Evolutionary conservation across 2,113 vertebrate species (phyloP).

Genomic region (Odocoileus virginianus): DNA sequence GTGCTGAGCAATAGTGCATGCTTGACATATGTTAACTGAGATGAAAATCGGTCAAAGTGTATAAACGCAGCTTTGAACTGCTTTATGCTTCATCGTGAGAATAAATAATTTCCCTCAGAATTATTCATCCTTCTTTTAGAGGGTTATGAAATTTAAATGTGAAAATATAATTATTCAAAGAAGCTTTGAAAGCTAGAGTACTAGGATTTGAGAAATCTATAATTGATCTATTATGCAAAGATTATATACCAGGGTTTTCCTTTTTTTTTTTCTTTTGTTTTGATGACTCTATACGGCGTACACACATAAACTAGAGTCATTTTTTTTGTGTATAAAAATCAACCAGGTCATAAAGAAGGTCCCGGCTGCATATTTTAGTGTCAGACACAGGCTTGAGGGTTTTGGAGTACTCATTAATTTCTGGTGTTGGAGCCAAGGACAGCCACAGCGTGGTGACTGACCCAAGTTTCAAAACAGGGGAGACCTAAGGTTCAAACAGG

Average conservation of each 20-base stretch:
- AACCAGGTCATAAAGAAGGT: not conserved
- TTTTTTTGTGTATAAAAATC: slow-evolving; percentile 8
- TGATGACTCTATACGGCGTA: slow-evolving; percentile 21
- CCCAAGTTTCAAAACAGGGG: not conserved
- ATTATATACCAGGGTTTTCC: not conserved
- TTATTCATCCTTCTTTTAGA: slow-evolving; percentile 46
- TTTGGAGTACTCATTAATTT: not conserved
- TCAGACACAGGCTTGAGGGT: not conserved
- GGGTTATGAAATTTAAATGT: slow-evolving; percentile 56
- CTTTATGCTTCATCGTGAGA: not conserved
- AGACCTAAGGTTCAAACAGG: not conserved
- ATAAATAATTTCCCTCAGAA: slow-evolving; percentile 36
- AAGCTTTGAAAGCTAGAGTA: slow-evolving; percentile 46
- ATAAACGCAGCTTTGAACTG: not conserved
- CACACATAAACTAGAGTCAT: not conserved
- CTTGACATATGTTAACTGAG: not conserved
- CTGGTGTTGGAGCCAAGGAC: not conserved
- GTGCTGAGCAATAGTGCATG: not conserved
- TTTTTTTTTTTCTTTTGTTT: slow-evolving; percentile 4
- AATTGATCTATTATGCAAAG: slow-evolving; percentile 47
- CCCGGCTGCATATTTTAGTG: not conserved
- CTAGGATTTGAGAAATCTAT: slow-evolving; percentile 59
- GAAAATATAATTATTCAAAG: slow-evolving; percentile 56
- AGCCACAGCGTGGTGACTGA: not conserved
- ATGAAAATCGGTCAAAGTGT: not conserved